These are phyloP conservation scores for Calephelis virginiensis DNA, from an alignment of 1,140 invertebrate species.

Conservation along the genomic window DNA sequence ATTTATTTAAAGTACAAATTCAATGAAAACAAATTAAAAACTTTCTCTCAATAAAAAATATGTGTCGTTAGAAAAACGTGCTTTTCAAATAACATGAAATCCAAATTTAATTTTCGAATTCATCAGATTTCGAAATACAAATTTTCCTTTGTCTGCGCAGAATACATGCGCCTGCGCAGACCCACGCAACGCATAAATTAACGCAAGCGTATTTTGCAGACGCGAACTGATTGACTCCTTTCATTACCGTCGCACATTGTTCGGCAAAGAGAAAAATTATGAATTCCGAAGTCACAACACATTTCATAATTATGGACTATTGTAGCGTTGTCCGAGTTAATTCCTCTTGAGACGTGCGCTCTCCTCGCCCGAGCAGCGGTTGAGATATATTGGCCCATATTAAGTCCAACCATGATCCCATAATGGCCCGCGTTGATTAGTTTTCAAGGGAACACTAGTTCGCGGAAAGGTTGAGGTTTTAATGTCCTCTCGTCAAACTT, in stretches of 20 bases:
- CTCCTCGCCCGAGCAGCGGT: slow-evolving; percentile 48
- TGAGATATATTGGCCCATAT: slow-evolving; percentile 62
- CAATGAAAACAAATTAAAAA: no score
- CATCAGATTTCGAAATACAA: slow-evolving; percentile 23
- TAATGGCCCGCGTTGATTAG: slow-evolving; percentile 69
- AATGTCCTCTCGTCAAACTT: slow-evolving; percentile 45
- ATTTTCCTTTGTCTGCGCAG: slow-evolving; percentile 53
- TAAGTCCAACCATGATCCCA: slow-evolving; percentile 48
- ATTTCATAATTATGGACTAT: slow-evolving; percentile 78
- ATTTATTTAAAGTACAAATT: no score
- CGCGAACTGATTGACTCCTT: slow-evolving; percentile 74
- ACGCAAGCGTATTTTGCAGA: slow-evolving; percentile 60
- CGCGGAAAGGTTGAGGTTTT: slow-evolving; percentile 57
- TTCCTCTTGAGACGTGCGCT: slow-evolving; percentile 52
- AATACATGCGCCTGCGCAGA: slow-evolving; percentile 40
- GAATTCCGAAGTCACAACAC: slow-evolving; percentile 69
- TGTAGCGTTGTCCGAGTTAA: slow-evolving; percentile 69
- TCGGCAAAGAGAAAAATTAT: slow-evolving; percentile 68
- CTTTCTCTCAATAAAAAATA: no score
- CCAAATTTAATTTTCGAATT: slow-evolving; percentile 23
- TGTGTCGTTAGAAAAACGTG: no score
- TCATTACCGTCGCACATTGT: slow-evolving; percentile 72
- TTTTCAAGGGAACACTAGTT: slow-evolving; percentile 69
- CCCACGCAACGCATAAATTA: slow-evolving; percentile 64
- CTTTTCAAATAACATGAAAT: neutral